phyloP scores from a whole-genome alignment of 2,888 invertebrate species.

The Harpalus rubripes region DNA sequence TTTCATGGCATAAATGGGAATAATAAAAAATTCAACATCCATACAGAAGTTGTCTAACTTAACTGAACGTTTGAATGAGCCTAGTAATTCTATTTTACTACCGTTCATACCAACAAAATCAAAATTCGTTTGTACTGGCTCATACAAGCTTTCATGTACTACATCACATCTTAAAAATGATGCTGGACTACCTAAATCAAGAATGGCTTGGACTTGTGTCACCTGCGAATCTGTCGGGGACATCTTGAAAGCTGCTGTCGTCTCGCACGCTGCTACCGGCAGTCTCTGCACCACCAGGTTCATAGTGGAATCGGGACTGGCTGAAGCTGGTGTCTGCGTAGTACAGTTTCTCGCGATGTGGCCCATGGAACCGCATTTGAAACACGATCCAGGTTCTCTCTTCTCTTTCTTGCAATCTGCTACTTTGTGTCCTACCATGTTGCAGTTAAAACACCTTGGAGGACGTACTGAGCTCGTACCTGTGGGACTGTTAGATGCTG shows the following conservation, averaged over 20 bases:
- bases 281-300: conserved; percentile 3
- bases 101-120: conserved; percentile 61
- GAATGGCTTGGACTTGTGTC: not conserved
- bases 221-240: conserved; percentile 8
- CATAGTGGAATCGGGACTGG: not conserved
- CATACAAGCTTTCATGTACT: conserved; percentile 6
- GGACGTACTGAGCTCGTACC: not conserved
- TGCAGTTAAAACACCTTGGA: conserved; percentile 67
- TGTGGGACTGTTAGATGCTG: not conserved
- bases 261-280: too few species aligned
- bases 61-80: conserved; percentile 40
- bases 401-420: conserved; percentile 64
- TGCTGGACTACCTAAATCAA: conserved; percentile 66
- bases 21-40: conserved; percentile 65
- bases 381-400: conserved; percentile 66
- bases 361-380: conserved; percentile 56
- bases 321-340: not conserved
- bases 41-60: too few species aligned
- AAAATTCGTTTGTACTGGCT: conserved; percentile 5
- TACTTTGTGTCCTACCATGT: conserved; percentile 61
- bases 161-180: conserved; percentile 57
- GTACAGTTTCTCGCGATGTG: conserved; percentile 58
- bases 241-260: conserved; percentile 18
- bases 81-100: conserved; percentile 49
- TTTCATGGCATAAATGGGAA: conserved; percentile 59